Base-by-base conservation (phyloP, 2,113 vertebrate genomes). In the Muntiacus reevesi region DNA sequence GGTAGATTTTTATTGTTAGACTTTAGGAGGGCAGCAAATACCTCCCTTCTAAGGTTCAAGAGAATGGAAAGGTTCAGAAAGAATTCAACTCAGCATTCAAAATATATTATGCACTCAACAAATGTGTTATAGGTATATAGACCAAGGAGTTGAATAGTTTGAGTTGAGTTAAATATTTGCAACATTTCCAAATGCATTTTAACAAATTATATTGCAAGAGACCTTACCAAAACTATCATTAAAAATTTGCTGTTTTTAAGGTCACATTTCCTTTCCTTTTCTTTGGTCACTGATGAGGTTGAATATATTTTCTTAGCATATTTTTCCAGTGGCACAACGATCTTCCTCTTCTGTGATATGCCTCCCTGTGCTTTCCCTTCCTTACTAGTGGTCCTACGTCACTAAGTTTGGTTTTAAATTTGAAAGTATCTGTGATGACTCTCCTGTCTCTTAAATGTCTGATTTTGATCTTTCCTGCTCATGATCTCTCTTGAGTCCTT, bases 151-250 rank as follows among this genome's bases (percentile, higher is more conserved):
- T 74, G 27, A 21, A 9, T 45, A n/a, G n/a, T 60, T 45, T 96
- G 10, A 47, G 33, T 57, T 40, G 25, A 81, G 14, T 16, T 60
- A 74, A 81, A 52, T 60, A 74, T 15, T 52, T 74, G 43, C n/a
- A 60, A 60, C n/a, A 54, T 83, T 92, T 67, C 52, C 62, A 71
- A 57, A 60, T 83, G n/a, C 27, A 43, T 52, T 92, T 59, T 52
- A 74, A 43, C 45, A 96, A 60, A n/a, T 54, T 14, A n/a, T 1
- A 21, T 60, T 83, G 27, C 21, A 83, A 74, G 40, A 2, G 40
- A 15, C 0, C 17, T 82, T 82, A 27, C 25, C n/a, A 82, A 43
- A 47, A n/a, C 10, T 50, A 7, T 45, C 19, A 45, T 15, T 36
- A 84, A 90, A n/a, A n/a, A 16, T 45, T 7, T 45, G 23, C 36